Percentiles rank a stretch among this genome's conserved stretches.
These are phyloP conservation scores for Anagrus nilaparvatae DNA, from an alignment of 1,140 invertebrate species.

Conservation along the genomic window DNA sequence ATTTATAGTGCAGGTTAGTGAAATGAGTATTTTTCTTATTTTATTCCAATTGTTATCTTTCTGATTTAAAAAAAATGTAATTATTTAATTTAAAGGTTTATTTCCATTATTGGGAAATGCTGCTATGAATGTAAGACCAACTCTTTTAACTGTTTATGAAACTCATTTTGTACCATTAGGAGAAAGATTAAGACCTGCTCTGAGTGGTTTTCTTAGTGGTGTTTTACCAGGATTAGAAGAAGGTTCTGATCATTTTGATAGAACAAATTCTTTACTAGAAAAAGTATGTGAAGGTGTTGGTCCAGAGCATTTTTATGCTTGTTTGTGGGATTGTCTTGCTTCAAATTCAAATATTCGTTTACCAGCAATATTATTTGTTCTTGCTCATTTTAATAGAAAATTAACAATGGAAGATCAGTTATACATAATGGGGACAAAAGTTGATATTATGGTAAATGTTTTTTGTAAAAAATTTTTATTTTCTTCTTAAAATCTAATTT, in stretches of 20 bases:
- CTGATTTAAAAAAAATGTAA: background rate
- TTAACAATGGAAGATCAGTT: constrained; percentile 75
- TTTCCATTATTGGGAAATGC: constrained; percentile 85
- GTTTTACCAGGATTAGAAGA: constrained; percentile 82
- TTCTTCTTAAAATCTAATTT: background rate
- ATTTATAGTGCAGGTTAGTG: constrained; percentile 67
- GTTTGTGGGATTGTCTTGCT: constrained; percentile 80
- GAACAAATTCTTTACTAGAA: constrained; percentile 68
- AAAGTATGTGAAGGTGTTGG: constrained; percentile 75
- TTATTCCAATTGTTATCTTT: background rate
- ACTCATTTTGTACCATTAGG: constrained; percentile 83
- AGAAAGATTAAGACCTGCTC: constrained; percentile 65
- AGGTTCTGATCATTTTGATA: constrained; percentile 81
- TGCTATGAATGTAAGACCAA: constrained; percentile 82
- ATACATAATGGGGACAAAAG: constrained; percentile 76
- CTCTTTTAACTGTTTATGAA: constrained; percentile 80
- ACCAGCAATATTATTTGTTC: constrained; percentile 72
- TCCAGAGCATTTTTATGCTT: constrained; percentile 72
- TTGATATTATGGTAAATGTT: constrained; percentile 65
- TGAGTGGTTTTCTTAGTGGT: constrained; percentile 80
- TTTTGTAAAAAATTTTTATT: constrained; percentile 3
- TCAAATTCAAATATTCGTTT: constrained; percentile 75
- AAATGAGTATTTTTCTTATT: background rate
- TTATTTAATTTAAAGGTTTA: constrained; percentile 50
- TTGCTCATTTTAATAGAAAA: constrained; percentile 76